Conservation (phyloP, 2,113 vertebrate genomes). For the Albula glossodonta region DNA sequence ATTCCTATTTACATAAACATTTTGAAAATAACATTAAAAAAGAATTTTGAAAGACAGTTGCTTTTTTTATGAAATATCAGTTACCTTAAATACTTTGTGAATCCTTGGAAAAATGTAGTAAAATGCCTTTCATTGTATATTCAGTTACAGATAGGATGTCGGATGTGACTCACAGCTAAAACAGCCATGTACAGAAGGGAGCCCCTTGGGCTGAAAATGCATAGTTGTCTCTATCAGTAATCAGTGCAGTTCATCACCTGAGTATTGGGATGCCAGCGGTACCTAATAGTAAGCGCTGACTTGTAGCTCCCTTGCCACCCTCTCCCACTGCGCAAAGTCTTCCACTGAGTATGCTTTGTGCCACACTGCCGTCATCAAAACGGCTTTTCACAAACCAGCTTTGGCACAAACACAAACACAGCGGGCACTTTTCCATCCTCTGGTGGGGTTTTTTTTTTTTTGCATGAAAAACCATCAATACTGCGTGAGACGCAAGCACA, state of each 20-base stretch:
- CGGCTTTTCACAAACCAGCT: background rate
- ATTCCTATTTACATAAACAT: background rate
- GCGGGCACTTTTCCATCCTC: background rate
- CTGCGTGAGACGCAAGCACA: background rate
- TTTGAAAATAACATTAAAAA: background rate
- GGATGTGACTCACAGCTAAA: no score
- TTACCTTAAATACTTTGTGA: no score
- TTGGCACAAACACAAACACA: background rate
- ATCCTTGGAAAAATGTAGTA: no score
- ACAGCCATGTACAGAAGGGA: no score
- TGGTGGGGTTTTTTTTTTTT: no score
- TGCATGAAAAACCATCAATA: background rate
- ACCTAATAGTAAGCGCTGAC: background rate
- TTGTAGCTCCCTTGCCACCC: no score
- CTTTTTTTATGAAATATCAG: no score
- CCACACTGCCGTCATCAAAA: background rate
- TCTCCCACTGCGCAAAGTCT: background rate
- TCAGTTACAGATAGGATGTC: no score
- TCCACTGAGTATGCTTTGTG: background rate
- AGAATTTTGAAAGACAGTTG: no score
- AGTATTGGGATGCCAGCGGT: background rate
- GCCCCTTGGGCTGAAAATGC: no score
- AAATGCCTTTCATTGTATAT: no score
- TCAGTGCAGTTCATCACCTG: background rate
- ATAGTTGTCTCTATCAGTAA: background rate